Percentiles rank a stretch among this genome's conserved stretches.
Evolutionary conservation across 2,113 vertebrate genomes (phyloP).

Genomic region (Heliornis fulica): DNA sequence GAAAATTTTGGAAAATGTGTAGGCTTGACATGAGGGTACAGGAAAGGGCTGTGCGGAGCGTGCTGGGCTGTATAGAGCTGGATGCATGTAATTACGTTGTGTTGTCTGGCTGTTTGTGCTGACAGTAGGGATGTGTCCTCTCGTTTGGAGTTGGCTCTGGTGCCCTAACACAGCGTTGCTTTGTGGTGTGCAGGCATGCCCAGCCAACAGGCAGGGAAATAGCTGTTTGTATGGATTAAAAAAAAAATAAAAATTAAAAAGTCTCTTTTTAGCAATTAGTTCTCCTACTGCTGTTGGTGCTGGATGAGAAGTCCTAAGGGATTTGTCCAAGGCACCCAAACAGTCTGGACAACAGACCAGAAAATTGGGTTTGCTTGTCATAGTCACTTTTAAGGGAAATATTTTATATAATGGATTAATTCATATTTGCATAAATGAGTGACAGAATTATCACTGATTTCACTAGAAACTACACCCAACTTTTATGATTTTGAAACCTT

Average conservation of each 20-base stretch:
- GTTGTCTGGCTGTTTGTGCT: not conserved
- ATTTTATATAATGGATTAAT: not conserved
- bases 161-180: not conserved
- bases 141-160: not conserved
- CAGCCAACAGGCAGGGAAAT: rapidly evolving
- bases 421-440: not conserved
- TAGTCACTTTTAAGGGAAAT: not conserved
- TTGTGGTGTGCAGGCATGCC: not conserved
- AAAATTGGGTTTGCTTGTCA: not conserved
- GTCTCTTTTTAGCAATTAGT: not conserved
- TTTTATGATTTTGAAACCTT: not conserved
- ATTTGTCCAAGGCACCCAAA: not conserved
- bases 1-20: not conserved
- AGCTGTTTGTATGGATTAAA: rapidly evolving
- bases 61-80: not conserved
- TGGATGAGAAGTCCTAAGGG: not conserved
- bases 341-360: not conserved
- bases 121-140: not conserved
- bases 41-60: not conserved
- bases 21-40: rapidly evolving
- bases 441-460: not conserved
- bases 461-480: not conserved
- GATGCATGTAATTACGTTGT: rapidly evolving
- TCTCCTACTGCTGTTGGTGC: not conserved
- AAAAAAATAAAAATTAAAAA: not conserved